Percentiles rank a stretch among this genome's conserved stretches.
Conservation (phyloP, 2,113 vertebrate species). For the Podarcis raffonei region DNA sequence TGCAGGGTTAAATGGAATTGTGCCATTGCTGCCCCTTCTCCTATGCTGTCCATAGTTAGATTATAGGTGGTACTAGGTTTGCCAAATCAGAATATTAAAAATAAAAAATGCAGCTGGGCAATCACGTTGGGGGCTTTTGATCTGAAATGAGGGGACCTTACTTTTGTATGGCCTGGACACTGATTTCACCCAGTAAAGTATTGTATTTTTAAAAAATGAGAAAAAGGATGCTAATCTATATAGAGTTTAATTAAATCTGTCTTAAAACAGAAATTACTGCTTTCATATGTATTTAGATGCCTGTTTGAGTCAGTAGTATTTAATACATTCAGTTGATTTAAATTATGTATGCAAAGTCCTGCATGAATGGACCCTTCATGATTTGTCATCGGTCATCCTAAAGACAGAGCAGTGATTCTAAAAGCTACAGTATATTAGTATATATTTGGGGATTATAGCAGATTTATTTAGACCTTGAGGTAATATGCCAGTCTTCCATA, state of each 20-base stretch:
- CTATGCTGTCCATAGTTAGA: background rate
- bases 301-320: slow-evolving; percentile 7
- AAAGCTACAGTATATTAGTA: background rate
- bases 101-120: background rate
- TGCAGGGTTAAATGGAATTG: background rate
- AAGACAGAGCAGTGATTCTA: slow-evolving; percentile 30
- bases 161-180: background rate
- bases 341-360: background rate
- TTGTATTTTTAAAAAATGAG: no score
- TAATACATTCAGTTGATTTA: slow-evolving; percentile 20
- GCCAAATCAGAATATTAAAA: background rate
- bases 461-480: slow-evolving; percentile 20
- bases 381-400: background rate
- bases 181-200: background rate
- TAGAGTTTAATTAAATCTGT: background rate
- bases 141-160: background rate
- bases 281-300: background rate
- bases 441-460: background rate
- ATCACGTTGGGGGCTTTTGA: background rate
- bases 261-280: background rate
- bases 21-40: background rate
- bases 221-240: background rate
- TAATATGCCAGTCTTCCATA: background rate
- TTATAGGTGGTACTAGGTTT: background rate
- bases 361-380: slow-evolving; percentile 22